Conservation (phyloP, 2,797 vertebrate species). For the Bradypodion pumilum region DNA sequence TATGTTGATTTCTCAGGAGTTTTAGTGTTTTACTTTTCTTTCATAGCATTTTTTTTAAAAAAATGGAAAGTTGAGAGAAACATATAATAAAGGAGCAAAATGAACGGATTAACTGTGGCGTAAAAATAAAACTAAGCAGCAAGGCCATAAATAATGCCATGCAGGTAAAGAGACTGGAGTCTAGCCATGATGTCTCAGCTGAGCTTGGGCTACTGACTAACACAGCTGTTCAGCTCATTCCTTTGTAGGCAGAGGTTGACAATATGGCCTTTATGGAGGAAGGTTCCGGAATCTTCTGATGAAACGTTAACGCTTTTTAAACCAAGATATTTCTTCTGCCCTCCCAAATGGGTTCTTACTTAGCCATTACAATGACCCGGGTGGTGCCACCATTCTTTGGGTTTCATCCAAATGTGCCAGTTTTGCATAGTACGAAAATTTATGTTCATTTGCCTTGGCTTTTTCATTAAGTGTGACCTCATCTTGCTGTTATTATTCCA, state of each 20-base stretch:
- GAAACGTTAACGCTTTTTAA: constrained; percentile 84
- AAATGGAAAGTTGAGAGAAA: too few relatives aligned
- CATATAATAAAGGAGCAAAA: too few relatives aligned
- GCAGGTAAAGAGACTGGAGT: not conserved
- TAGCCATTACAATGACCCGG: constrained; percentile 10
- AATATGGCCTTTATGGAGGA: constrained; percentile 66
- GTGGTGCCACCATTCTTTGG: constrained; percentile 41
- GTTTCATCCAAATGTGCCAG: constrained; percentile 33
- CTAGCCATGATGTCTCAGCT: constrained; percentile 18
- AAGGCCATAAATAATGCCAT: not conserved
- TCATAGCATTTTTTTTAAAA: too few relatives aligned
- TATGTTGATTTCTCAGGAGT: too few relatives aligned
- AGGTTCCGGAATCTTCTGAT: constrained; percentile 74
- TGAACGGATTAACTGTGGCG: too few relatives aligned
- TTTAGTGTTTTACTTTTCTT: too few relatives aligned
- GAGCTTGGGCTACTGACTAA: constrained; percentile 70
- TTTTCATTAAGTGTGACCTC: constrained; percentile 7
- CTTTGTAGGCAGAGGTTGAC: constrained; percentile 71
- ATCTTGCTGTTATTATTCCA: constrained; percentile 29
- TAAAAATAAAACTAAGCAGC: not conserved
- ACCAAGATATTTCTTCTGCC: constrained; percentile 58
- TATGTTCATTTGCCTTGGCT: constrained; percentile 18
- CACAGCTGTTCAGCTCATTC: constrained; percentile 74
- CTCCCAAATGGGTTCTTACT: constrained; percentile 40
- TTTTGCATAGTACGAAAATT: constrained; percentile 6